Base-by-base conservation (phyloP, 1,140 invertebrate species). In the Lepidurus couesii region DNA sequence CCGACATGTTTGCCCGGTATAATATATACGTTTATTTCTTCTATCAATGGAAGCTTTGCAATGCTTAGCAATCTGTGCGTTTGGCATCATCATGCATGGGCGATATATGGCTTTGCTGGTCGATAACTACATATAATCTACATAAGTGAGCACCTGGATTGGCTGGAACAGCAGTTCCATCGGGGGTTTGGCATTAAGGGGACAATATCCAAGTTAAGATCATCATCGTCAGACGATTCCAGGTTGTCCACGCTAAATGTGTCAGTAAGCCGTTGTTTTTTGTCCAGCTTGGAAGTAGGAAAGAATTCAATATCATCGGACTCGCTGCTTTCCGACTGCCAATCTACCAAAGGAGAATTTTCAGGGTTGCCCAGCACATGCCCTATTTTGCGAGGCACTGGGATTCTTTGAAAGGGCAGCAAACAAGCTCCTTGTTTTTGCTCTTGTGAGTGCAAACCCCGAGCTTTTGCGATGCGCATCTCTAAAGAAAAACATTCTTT, bases 211-310 rank as follows among this genome's bases (percentile, higher is more conserved):
- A 65, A 21, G 21, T 65, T 9, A 65, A 65, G 53, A 16, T 65
- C 53, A 16, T 65, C 53, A 16, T 65, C 53, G 13, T 65, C 53
- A 9, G 53, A 65, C 53, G 21, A n/a, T 16, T 65, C 53, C 4
- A 65, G 21, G 21, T 65, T 65, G 53, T 65, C 53, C 53, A 65
- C 53, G 53, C 53, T 65, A 16, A 65, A 65, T n/a, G 53, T 65
- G 21, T 65, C 53, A 21, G 53, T 65, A 9, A 65, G 13, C 53
- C 53, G 1, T 65, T 65, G 53, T 65, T 21, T 65, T 16, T 65
- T 65, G 13, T 65, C 53, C 8, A 21, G 53, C 1, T 65, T 13
- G 53, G 3, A n/a, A 7, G n/a, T 9, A 21, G 53, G 53, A 2
- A 65, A 65, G n/a, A 65, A 65, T 7, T 65, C 53, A 16, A 65